A percentile compares a stretch with the other conserved stretches of the same genome.
These are phyloP conservation scores for Chionoecetes opilio DNA, from an alignment of 1,140 invertebrate genomes.

Conservation along the genomic window DNA sequence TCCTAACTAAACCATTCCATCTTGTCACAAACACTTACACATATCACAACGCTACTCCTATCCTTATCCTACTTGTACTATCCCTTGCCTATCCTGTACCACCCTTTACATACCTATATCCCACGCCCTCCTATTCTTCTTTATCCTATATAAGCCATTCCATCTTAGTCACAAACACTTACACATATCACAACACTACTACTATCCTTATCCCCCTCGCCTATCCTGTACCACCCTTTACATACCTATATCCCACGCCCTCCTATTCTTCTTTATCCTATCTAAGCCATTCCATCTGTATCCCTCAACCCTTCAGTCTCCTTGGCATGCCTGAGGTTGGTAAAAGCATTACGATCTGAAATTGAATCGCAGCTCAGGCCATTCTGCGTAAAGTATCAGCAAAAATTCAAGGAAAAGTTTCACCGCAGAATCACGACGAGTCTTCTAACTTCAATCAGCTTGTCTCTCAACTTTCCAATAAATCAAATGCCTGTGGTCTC, in stretches of 20 bases:
- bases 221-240: too few species aligned
- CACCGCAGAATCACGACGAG: background rate
- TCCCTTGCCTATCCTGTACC: background rate
- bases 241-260: background rate
- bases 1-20: too few species aligned
- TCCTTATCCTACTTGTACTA: background rate
- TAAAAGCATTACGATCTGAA: background rate
- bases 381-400: background rate
- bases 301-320: background rate
- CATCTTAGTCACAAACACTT: too few species aligned
- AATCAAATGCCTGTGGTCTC: background rate
- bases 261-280: background rate
- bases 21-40: too few species aligned
- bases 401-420: slow-evolving; percentile 21
- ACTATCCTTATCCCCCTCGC: too few species aligned
- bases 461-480: background rate
- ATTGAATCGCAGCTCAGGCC: background rate
- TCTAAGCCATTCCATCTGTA: background rate
- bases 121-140: background rate
- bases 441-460: background rate
- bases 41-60: too few species aligned
- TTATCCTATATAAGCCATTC: too few species aligned
- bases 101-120: too few species aligned
- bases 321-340: background rate
- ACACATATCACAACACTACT: too few species aligned